phyloP scores from a whole-genome alignment of 2,113 vertebrate species.

The Lepidiolamprologus cunningtoni region DNA sequence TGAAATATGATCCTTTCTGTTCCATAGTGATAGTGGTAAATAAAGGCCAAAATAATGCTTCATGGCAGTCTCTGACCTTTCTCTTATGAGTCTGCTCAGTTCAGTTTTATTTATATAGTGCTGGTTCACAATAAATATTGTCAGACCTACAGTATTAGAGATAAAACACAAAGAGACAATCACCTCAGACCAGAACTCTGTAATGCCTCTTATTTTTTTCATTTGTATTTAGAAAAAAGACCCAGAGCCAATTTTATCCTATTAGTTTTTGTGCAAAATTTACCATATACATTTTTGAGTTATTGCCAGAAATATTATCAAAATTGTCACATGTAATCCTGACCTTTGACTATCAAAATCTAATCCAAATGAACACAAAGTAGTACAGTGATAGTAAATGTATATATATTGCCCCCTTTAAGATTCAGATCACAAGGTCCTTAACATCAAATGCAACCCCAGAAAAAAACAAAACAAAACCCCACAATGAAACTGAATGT shows the following conservation, averaged over 20 bases:
- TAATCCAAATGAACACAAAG: background rate
- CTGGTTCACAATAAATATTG: background rate
- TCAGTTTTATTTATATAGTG: background rate
- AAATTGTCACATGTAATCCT: background rate
- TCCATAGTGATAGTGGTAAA: background rate
- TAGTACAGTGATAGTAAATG: background rate
- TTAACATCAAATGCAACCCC: background rate
- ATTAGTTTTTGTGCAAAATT: background rate
- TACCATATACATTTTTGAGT: background rate
- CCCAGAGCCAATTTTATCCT: background rate
- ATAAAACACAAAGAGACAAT: background rate
- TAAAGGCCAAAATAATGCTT: background rate
- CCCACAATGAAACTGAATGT: accelerated
- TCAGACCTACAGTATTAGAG: background rate
- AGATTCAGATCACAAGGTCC: background rate
- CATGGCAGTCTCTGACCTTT: background rate
- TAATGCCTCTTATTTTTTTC: background rate
- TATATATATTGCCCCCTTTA: background rate
- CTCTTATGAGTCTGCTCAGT: background rate
- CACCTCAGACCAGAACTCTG: background rate
- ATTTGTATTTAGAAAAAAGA: background rate
- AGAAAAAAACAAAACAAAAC: accelerated
- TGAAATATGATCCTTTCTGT: background rate
- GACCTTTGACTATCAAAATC: background rate
- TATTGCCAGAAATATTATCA: background rate